Evolutionary conservation across 2,113 vertebrate species (phyloP), one percentile per base, ranked within the genome.

Genomic region (Trogon surrucura): DNA sequence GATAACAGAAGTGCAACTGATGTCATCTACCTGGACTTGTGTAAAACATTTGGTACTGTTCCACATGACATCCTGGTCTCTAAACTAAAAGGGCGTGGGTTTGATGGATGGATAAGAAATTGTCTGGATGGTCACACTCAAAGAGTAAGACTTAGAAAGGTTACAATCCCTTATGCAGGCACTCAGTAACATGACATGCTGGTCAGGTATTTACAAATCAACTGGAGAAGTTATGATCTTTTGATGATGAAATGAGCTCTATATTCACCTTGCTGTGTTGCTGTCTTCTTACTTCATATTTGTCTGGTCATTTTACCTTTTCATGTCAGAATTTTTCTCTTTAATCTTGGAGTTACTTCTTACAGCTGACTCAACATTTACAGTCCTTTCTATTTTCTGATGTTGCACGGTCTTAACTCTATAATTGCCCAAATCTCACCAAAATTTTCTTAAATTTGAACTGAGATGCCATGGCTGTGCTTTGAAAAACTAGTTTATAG

Each of bases 341-440:
- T 79, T 30, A 16, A 6, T 32, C 8, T 34, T 89, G 11, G 14
- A 80, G 5, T 2, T 80, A 36, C 10, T 38, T 2, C 18, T 91
- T 73, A 38, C 5, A 57, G 12, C 16, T 78, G 22, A 38, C 16
- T 78, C 18, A 65, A 5, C 4, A 17, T 19, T 62, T 48, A 9
- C 20, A 34, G 11, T 47, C 3, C 13, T 78, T 80, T 71, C 51
- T 62, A 21, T 29, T 56, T 75, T 79, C 48, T 45, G 5, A 10
- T 64, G 4, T n/a, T 70, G 20, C 11, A 12, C 23, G 2, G 3
- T 38, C 38, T 66, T 62, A 47, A 17, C 2, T 51, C 34, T 45
- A 48, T 29, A 80, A 13, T 54, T 0, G 0, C 29, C 17, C 9
- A 80, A 83, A 88, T 2, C 2, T 75, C 15, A 51, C 13, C 6